These are phyloP conservation scores for Drosophila pseudoananassae DNA, from an alignment of 1,140 invertebrate species.

Conservation along the genomic window DNA sequence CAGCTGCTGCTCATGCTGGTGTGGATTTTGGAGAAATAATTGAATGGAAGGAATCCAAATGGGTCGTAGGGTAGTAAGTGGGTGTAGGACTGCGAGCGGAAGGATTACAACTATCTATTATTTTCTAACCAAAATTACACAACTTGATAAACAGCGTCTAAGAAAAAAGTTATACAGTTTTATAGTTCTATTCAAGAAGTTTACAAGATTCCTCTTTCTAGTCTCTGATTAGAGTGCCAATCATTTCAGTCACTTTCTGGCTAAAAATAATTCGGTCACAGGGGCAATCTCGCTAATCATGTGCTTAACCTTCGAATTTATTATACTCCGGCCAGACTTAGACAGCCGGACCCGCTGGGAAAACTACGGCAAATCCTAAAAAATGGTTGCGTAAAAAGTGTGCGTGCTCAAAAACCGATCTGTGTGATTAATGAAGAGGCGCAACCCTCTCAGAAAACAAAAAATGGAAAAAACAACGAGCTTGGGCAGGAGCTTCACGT, in stretches of 20 bases:
- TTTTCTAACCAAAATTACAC: neutral
- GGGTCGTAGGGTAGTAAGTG: neutral
- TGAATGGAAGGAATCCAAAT: neutral
- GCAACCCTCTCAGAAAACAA: slow-evolving; percentile 26
- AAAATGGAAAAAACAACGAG: slow-evolving; percentile 30
- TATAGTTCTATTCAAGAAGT: too few relatives aligned
- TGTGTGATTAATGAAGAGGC: slow-evolving; percentile 70
- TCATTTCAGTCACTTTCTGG: neutral
- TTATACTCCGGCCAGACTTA: slow-evolving; percentile 27
- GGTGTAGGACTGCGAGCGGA: neutral
- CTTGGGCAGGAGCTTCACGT: slow-evolving; percentile 18
- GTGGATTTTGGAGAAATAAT: slow-evolving; percentile 23
- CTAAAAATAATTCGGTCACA: slow-evolving; percentile 1
- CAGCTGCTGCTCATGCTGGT: slow-evolving; percentile 35
- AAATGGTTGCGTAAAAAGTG: slow-evolving; percentile 70
- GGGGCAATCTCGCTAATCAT: slow-evolving; percentile 46
- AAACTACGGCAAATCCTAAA: slow-evolving; percentile 73
- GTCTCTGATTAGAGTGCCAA: neutral
- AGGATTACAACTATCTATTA: slow-evolving; percentile 1
- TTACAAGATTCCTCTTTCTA: neutral
- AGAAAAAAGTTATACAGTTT: neutral
- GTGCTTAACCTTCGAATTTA: slow-evolving; percentile 51
- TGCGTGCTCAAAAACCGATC: slow-evolving; percentile 77
- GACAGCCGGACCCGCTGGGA: slow-evolving; percentile 31
- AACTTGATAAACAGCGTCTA: neutral